Percentiles rank a stretch among this genome's conserved stretches.
These are phyloP conservation scores for Harpagifer antarcticus DNA, from an alignment of 2,797 vertebrate species.

Conservation along the genomic window DNA sequence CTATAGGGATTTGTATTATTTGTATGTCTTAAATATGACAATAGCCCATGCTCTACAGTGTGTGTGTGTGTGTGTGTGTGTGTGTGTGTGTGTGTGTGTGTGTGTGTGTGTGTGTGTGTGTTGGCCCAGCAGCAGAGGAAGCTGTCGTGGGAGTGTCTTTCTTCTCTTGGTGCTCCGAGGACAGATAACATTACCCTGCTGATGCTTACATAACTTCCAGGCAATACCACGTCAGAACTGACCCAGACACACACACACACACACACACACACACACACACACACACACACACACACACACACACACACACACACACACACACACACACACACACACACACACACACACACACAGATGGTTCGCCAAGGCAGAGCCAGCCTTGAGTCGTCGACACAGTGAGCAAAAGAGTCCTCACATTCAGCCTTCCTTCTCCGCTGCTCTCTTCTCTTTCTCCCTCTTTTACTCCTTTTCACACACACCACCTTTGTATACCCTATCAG, in stretches of 20 bases:
- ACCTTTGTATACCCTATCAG: no score
- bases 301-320: slow-evolving; percentile 7
- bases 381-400: slow-evolving; percentile 42
- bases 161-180: slow-evolving; percentile 68
- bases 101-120: slow-evolving; percentile 19
- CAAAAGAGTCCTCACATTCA: slow-evolving; percentile 64
- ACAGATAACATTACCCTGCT: slow-evolving; percentile 80
- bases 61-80: slow-evolving; percentile 30
- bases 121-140: slow-evolving; percentile 67
- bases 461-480: neutral
- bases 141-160: slow-evolving; percentile 71
- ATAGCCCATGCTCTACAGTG: slow-evolving; percentile 13
- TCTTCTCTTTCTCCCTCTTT: slow-evolving; percentile 8
- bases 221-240: slow-evolving; percentile 75
- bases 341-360: slow-evolving; percentile 11
- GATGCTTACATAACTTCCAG: slow-evolving; percentile 81
- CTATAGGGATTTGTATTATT: slow-evolving; percentile 35
- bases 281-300: slow-evolving; percentile 27
- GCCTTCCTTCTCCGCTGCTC: slow-evolving; percentile 26
- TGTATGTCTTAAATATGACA: slow-evolving; percentile 43
- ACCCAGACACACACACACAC: slow-evolving; percentile 58
- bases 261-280: slow-evolving; percentile 5
- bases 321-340: no score
- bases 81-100: slow-evolving; percentile 37
- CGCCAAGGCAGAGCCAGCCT: slow-evolving; percentile 58